These are phyloP conservation scores for Myotis findleyi DNA, from an alignment of 2,797 vertebrate species.

Conservation along the genomic window DNA sequence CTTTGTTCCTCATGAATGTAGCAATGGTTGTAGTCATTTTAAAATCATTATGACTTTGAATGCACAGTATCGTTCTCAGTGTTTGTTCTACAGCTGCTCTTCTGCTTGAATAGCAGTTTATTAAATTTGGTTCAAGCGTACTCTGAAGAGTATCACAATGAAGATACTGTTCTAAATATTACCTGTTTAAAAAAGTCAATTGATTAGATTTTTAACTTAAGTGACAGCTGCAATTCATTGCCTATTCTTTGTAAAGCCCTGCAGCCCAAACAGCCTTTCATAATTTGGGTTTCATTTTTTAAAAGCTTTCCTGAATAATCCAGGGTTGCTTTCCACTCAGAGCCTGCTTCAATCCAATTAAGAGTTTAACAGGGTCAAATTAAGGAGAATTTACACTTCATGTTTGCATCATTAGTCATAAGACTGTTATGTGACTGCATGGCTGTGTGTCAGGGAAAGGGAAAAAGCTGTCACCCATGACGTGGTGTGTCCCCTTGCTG, in stretches of 20 bases:
- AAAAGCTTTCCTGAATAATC: conserved; percentile 90
- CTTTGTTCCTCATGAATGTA: conserved; percentile 91
- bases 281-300: conserved; percentile 88
- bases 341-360: conserved; percentile 95
- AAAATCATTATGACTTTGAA: not conserved
- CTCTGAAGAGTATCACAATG: conserved; percentile 89
- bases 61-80: not conserved
- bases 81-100: conserved; percentile 82
- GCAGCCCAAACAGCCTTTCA: conserved; percentile 86
- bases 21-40: conserved; percentile 91
- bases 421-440: conserved; percentile 87
- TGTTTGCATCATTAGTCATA: conserved; percentile 90
- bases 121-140: conserved; percentile 92
- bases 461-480: conserved; percentile 87
- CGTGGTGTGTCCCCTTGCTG: conserved; percentile 84
- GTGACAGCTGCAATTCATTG: conserved; percentile 90
- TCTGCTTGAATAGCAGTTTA: conserved; percentile 90
- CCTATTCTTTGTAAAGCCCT: conserved; percentile 85
- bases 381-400: conserved; percentile 94
- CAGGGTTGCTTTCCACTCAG: conserved; percentile 89
- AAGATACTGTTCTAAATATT: conserved; percentile 90
- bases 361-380: conserved; percentile 96
- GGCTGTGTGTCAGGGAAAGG: conserved; percentile 83
- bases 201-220: conserved; percentile 90
- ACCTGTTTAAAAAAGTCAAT: conserved; percentile 88